phyloP scores from a whole-genome alignment of 2,113 vertebrate genomes.

The Nothocercus nigrocapillus region DNA sequence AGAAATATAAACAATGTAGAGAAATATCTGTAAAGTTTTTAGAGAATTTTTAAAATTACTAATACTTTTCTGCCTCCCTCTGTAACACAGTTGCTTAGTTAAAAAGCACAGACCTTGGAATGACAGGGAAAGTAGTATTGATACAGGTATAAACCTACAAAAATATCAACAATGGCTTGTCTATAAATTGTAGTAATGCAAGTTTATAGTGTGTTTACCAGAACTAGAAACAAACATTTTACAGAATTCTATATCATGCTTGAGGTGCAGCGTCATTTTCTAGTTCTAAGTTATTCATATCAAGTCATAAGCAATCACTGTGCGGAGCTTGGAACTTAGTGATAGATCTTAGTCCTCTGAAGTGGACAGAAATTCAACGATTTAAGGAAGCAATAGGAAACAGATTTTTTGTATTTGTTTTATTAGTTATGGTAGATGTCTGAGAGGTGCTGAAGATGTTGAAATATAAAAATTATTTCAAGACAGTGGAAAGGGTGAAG shows the following conservation, averaged over 20 bases:
- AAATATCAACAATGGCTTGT: neutral
- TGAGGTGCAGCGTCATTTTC: neutral
- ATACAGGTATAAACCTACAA: neutral
- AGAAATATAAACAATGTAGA: neutral
- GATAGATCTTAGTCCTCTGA: neutral
- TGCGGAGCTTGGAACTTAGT: neutral
- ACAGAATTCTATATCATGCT: neutral
- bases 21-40: neutral
- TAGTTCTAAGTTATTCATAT: neutral
- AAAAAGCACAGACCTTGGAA: slow-evolving; percentile 25
- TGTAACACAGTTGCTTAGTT: slow-evolving; percentile 50
- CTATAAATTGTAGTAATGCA: neutral
- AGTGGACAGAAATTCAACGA: neutral
- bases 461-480: neutral
- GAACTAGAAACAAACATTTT: neutral
- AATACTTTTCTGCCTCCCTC: neutral
- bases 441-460: neutral
- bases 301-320: neutral
- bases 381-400: neutral
- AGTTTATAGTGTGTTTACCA: neutral
- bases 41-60: neutral
- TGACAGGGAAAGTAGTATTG: neutral
- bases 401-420: neutral
- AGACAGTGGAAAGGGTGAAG: neutral
- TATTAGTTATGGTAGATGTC: neutral